These are phyloP conservation scores for Lepus townsendii DNA, from an alignment of 2,797 vertebrate species.

Conservation along the genomic window DNA sequence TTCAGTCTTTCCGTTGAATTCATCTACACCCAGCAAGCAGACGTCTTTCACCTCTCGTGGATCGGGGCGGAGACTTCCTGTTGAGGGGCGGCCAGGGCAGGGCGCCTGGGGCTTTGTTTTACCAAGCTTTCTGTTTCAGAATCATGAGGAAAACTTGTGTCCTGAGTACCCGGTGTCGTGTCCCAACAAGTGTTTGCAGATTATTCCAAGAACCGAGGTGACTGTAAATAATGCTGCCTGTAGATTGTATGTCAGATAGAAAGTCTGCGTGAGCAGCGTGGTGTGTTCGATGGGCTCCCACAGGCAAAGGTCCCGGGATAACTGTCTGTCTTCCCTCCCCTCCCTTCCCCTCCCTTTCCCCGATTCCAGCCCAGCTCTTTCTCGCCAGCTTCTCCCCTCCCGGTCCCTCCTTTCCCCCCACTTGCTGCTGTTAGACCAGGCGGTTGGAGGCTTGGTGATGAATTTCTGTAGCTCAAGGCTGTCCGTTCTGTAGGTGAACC, in stretches of 20 bases:
- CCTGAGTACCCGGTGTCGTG: slow-evolving; percentile 92
- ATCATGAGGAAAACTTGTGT: slow-evolving; percentile 91
- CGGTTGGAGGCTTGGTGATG: neutral
- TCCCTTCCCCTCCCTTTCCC: neutral
- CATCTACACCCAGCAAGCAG: neutral
- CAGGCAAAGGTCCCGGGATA: neutral
- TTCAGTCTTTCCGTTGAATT: neutral
- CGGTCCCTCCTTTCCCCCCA: neutral
- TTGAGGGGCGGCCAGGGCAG: neutral
- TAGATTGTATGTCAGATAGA: neutral
- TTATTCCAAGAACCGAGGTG: slow-evolving; percentile 92
- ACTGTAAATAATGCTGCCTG: neutral
- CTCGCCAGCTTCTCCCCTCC: neutral
- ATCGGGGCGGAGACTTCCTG: neutral
- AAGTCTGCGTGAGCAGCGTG: neutral
- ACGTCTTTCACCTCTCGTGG: neutral
- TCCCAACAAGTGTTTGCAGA: slow-evolving; percentile 91
- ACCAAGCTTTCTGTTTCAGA: slow-evolving; percentile 86
- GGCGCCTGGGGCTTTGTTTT: neutral
- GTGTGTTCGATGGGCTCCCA: neutral
- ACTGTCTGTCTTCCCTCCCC: neutral
- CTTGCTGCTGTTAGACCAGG: neutral
- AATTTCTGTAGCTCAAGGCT: slow-evolving; percentile 55
- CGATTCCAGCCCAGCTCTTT: neutral
- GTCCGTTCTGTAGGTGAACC: slow-evolving; percentile 86